Conservation (phyloP, 2,888 invertebrate species). For the Colostygia pectinataria region DNA sequence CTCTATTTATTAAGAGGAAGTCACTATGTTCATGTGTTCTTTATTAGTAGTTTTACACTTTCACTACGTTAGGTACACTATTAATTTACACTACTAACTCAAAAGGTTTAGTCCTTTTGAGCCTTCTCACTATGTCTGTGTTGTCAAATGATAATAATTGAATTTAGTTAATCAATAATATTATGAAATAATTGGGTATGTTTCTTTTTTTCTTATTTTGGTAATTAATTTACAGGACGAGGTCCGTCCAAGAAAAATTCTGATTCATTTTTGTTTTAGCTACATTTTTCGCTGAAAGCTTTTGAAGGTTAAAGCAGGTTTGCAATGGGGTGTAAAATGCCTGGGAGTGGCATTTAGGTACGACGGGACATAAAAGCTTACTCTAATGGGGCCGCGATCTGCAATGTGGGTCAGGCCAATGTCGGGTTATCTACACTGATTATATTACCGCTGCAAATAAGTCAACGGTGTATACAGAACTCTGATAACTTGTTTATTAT, state of each 20-base stretch:
- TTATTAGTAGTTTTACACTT: too few species aligned
- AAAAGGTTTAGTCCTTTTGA: too few species aligned
- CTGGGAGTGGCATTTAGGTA: slow-evolving; percentile 51
- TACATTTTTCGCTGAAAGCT: slow-evolving; percentile 23
- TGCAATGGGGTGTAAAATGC: slow-evolving; percentile 53
- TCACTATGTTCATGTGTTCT: too few species aligned
- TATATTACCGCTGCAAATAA: slow-evolving; percentile 20
- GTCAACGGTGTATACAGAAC: slow-evolving; percentile 3
- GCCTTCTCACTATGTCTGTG: too few species aligned
- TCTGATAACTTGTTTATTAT: background rate
- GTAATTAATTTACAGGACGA: too few species aligned
- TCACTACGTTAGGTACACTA: too few species aligned
- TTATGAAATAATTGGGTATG: too few species aligned
- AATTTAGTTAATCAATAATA: too few species aligned
- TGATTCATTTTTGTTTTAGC: background rate
- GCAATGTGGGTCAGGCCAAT: slow-evolving; percentile 68
- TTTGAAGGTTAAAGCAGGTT: slow-evolving; percentile 26
- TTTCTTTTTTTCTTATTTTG: background rate
- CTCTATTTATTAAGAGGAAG: too few species aligned
- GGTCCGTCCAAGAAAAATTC: too few species aligned
- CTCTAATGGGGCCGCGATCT: slow-evolving; percentile 56
- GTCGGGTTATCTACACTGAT: slow-evolving; percentile 53
- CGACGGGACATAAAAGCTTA: slow-evolving; percentile 40
- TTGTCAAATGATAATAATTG: too few species aligned
- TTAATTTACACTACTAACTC: too few species aligned